Base-by-base conservation (phyloP, 2,113 vertebrate genomes). In the Coturnix japonica region DNA sequence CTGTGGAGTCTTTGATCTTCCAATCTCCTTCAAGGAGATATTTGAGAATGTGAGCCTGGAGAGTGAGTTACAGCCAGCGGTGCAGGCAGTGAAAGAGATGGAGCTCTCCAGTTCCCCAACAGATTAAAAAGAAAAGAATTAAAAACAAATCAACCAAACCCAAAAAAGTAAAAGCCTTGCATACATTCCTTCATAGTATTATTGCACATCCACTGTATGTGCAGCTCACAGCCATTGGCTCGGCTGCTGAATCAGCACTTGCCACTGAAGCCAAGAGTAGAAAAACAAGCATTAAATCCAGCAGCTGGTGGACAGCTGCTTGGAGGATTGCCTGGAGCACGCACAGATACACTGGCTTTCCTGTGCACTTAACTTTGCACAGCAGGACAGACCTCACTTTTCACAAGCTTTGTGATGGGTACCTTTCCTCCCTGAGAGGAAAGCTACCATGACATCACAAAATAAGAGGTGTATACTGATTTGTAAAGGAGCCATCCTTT, bases 201-300 rank as follows among this genome's bases (percentile, higher is more conserved):
- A 1, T 66, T 56, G 16, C 4, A 6, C 12, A 44, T 85, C 67
- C 70, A 3, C 60, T 63, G 11, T 18, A 37, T 37, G 43, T 73
- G 33, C 75, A 77, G 41, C 51, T 79, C 69, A 4, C 21, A 35
- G 59, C 11, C 81, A 25, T 3, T 75, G 66, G 47, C 76, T 81
- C 59, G 78, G 5, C 71, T 85, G 81, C 87, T 87, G 84, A 70
- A 53, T 80, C 85, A 81, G 81, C 81, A 82, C 49, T 18, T 79
- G 78, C 67, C 44, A 19, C 60, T 77, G 82, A 77, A 91, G 80
- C 56, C 70, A 90, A 70, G 33, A 46, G 53, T 20, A 81, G 61
- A 13, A 67, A 60, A 93, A 74, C 35, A 61, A 78, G 35, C 35
- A 25, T 23, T 53, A 43, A 77, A 65, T 74, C 18, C 76, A 71